phyloP scores from a whole-genome alignment of 2,113 vertebrate genomes.

The Triplophysa siluroides region DNA sequence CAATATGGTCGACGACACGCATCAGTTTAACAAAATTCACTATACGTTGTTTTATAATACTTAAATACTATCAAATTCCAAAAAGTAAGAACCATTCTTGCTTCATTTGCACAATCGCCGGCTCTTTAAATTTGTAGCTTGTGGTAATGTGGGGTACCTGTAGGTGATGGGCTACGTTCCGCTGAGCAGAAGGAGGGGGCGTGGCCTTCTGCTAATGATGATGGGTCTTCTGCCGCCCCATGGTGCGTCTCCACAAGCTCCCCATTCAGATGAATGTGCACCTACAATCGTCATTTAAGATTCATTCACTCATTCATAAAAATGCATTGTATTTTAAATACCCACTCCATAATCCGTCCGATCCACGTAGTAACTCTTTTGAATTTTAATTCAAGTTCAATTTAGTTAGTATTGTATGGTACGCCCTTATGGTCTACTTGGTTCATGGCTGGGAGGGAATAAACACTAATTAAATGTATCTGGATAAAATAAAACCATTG shows the following conservation, averaged over 20 bases:
- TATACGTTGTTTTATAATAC: background rate
- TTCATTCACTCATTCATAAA: constrained; percentile 5
- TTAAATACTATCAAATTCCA: too few species aligned
- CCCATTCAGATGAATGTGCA: constrained; percentile 74
- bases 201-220: constrained; percentile 61
- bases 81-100: background rate
- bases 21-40: background rate
- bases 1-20: background rate
- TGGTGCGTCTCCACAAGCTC: constrained; percentile 73
- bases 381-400: background rate
- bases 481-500: too few species aligned
- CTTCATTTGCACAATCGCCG: background rate
- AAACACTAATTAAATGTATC: too few species aligned
- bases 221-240: constrained; percentile 57
- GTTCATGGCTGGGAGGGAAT: too few species aligned
- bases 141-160: constrained; percentile 60
- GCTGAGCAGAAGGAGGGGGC: constrained; percentile 48
- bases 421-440: too few species aligned
- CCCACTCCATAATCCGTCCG: background rate
- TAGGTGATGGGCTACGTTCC: constrained; percentile 51
- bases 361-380: background rate
- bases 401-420: background rate
- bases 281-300: constrained; percentile 61
- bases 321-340: background rate
- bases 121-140: background rate